These are phyloP conservation scores for Adelges cooleyi DNA, from an alignment of 1,140 invertebrate species.

Conservation along the genomic window DNA sequence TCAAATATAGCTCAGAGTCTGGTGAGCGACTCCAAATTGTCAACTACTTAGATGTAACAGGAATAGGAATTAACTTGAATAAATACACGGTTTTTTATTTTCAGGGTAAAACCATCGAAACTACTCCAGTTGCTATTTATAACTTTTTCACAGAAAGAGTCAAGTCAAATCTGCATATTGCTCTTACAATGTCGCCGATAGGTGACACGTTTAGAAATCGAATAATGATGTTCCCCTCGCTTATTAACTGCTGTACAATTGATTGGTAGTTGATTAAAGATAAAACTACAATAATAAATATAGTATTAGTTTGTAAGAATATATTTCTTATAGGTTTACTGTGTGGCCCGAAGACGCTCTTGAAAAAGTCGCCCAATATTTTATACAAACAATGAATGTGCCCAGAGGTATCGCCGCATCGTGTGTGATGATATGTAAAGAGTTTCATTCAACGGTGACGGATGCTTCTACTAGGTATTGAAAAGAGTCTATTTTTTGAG, in stretches of 20 bases:
- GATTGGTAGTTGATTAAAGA: constrained; percentile 76
- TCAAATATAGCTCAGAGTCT: constrained; percentile 52
- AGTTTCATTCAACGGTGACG: constrained; percentile 47
- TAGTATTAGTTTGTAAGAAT: no score
- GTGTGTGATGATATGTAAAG: constrained; percentile 64
- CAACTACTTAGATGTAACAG: no score
- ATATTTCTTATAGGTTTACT: constrained; percentile 64
- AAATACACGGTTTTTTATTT: no score
- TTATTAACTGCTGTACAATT: constrained; percentile 91
- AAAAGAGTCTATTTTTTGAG: no score
- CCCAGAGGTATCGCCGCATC: constrained; percentile 41
- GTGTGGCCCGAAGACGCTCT: constrained; percentile 87
- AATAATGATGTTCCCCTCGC: constrained; percentile 83
- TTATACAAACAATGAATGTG: constrained; percentile 54
- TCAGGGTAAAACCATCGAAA: constrained; percentile 66
- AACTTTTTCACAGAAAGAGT: constrained; percentile 78
- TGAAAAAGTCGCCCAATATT: constrained; percentile 74
- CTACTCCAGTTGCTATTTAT: constrained; percentile 69
- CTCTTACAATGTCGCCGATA: constrained; percentile 81
- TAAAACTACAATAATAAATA: no score
- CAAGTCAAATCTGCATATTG: constrained; percentile 71
- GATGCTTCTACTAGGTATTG: constrained; percentile 41
- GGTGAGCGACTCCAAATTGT: no score
- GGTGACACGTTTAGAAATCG: constrained; percentile 73
- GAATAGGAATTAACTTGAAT: no score